Evolutionary conservation across 2,888 invertebrate genomes (phyloP), one percentile per base, ranked within the genome.

Genomic region (Ferrisia virgata): DNA sequence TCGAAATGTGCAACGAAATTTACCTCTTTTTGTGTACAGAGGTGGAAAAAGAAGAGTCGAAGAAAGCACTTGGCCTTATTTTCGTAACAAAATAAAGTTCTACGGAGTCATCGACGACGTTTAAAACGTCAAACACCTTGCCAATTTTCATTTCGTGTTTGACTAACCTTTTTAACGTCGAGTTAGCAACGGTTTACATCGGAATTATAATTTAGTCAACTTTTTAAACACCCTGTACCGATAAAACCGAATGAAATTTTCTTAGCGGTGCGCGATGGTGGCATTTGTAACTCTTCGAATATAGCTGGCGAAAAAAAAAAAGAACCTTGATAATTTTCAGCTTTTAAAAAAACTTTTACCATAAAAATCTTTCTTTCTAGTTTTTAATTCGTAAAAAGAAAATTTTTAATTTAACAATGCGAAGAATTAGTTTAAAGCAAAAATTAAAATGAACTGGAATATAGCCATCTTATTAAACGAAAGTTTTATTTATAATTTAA

Each of bases 381-480:
- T 64, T 76, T 76, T 76, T 76, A 76, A 36, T 76, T 76, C 72
- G 33, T 76, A 36, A 76, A 72, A 76, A 36, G 28, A 76, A 76
- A 76, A 76, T 76, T 76, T 76, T 76, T 76, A 76, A 76, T 76
- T 76, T 76, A 76, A 76, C 72, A 76, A 76, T 76, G 36, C 72
- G 72, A 76, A 22, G 36, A 76, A 76, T 76, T 76, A 76, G 72
- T 76, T 76, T 76, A 76, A 76, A 76, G 72, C 72, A 76, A 36
- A 76, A 36, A 76, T 76, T 76, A 36, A 76, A 76, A 76, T 76
- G 33, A 76, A 76, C 72, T 76, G 33, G 72, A 36, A 76, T 76
- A 76, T 28, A 22, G 72, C 72, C 36, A 36, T 76, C 72, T 76
- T 76, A 76, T 76, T 76, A 76, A 76, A 76, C 36, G 72, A 76